These are phyloP conservation scores for Leptopterna dolabrata DNA, from an alignment of 2,888 invertebrate species.

Conservation along the genomic window DNA sequence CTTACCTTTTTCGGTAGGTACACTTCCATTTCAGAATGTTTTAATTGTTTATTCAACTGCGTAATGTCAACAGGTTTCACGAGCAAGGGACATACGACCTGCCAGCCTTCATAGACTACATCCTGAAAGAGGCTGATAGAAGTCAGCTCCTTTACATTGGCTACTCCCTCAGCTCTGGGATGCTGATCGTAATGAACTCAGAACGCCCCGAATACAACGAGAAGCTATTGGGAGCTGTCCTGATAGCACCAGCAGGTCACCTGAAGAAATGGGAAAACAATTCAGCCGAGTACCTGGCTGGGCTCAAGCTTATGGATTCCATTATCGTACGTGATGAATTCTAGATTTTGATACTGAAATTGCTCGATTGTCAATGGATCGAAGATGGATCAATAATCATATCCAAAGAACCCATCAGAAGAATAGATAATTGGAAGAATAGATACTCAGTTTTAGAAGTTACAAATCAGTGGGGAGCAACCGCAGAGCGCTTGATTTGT, in stretches of 20 bases:
- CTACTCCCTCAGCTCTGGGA: slow-evolving; percentile 28
- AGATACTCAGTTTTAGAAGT: too few relatives aligned
- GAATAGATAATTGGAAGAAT: too few relatives aligned
- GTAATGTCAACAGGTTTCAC: slow-evolving; percentile 16
- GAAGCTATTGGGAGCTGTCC: neutral
- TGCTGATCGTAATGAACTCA: slow-evolving; percentile 23
- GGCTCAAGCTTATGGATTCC: neutral
- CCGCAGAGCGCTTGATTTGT: too few relatives aligned
- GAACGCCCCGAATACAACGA: slow-evolving; percentile 42
- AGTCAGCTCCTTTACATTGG: slow-evolving; percentile 28
- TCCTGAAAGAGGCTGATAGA: neutral
- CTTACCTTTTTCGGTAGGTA: too few relatives aligned
- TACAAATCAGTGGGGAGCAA: too few relatives aligned
- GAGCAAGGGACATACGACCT: slow-evolving; percentile 34
- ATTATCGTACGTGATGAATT: neutral
- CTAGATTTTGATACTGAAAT: neutral
- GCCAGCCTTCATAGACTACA: slow-evolving; percentile 21
- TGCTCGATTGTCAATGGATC: neutral
- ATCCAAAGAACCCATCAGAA: too few relatives aligned
- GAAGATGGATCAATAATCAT: too few relatives aligned
- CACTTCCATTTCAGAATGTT: too few relatives aligned
- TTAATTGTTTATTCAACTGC: too few relatives aligned
- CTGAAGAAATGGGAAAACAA: neutral
- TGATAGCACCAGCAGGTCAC: slow-evolving; percentile 18
- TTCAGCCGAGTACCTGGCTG: neutral